These are phyloP conservation scores for Phragmatobia fuliginosa DNA, from an alignment of 2,888 invertebrate species.

Conservation along the genomic window DNA sequence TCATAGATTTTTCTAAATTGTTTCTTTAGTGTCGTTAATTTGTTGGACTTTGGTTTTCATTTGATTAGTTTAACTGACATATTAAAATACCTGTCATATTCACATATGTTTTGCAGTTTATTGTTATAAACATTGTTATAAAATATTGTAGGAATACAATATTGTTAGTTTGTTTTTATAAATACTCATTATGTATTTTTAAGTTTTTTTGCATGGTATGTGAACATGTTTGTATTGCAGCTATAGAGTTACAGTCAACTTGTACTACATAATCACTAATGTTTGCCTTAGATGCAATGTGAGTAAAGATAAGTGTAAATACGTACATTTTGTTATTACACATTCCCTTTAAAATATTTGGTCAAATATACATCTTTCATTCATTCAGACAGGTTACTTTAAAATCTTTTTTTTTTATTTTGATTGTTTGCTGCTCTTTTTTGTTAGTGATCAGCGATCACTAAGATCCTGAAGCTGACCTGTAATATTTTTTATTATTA, in stretches of 20 bases:
- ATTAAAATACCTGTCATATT: constrained; percentile 17
- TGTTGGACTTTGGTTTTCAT: constrained; percentile 29
- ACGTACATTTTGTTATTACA: constrained; percentile 45
- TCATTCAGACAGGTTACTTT: constrained; percentile 20
- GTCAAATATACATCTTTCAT: constrained; percentile 23
- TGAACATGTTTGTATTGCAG: constrained; percentile 24
- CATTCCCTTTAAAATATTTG: constrained; percentile 43
- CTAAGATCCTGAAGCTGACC: constrained; percentile 25
- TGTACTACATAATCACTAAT: constrained; percentile 20
- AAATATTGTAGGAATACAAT: constrained; percentile 14
- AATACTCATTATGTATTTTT: constrained; percentile 44
- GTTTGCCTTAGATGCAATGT: constrained; percentile 15
- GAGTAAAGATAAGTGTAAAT: constrained; percentile 34
- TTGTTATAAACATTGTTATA: background rate
- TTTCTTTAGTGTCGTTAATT: constrained; percentile 26
- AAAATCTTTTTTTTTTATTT: background rate
- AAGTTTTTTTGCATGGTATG: constrained; percentile 26
- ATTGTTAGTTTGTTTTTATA: constrained; percentile 28
- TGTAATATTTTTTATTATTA: constrained; percentile 42
- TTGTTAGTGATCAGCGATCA: constrained; percentile 19
- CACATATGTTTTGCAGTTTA: constrained; percentile 2
- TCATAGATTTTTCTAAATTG: constrained; percentile 23
- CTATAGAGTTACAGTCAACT: constrained; percentile 12
- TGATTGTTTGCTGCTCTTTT: constrained; percentile 36
- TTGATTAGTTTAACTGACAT: constrained; percentile 23